Conservation (phyloP, 2,888 invertebrate species). For the Lasioglossum figueresi region DNA sequence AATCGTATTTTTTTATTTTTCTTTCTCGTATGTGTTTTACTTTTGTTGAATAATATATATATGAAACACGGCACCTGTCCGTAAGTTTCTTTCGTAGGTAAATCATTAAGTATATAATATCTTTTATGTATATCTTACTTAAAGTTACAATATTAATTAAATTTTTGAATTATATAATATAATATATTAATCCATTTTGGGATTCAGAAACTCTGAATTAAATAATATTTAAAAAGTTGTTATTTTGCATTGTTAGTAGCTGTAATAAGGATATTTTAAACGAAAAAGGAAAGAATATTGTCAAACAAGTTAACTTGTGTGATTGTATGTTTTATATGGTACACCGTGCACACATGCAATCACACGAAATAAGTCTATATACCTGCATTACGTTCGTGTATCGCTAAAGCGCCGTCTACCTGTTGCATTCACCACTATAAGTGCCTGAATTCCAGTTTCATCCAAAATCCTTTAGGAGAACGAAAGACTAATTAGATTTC, state of each 20-base stretch:
- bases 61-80: not conserved
- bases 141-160: conserved; percentile 6
- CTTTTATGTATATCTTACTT: not conserved
- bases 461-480: conserved; percentile 66
- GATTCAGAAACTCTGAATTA: conserved; percentile 12
- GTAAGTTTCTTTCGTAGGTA: not conserved
- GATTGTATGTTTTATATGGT: not conserved
- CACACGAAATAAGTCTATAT: not conserved
- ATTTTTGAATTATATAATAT: not conserved
- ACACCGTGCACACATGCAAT: conserved; percentile 5
- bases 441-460: conserved; percentile 64
- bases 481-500: conserved; percentile 55
- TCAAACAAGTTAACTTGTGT: no score
- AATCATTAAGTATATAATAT: conserved; percentile 8
- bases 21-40: not conserved
- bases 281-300: not conserved
- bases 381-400: conserved; percentile 11
- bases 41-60: not conserved
- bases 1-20: not conserved
- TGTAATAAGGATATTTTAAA: conserved; percentile 6
- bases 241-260: not conserved
- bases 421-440: conserved; percentile 75
- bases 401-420: conserved; percentile 74
- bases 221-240: not conserved
- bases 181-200: conserved; percentile 1